These are phyloP conservation scores for Vipera latastei DNA, from an alignment of 2,797 vertebrate genomes.

Conservation along the genomic window DNA sequence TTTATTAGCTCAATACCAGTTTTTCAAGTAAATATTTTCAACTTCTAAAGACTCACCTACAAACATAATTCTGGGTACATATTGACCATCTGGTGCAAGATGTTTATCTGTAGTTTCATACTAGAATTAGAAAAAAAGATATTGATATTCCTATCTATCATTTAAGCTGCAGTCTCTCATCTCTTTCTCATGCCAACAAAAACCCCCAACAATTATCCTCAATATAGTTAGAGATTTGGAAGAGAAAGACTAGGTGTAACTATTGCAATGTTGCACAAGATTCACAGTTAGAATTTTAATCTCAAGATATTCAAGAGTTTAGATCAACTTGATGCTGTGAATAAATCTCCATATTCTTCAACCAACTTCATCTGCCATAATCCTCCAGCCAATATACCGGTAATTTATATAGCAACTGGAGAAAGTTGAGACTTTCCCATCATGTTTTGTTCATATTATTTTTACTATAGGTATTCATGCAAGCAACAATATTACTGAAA, in stretches of 20 bases:
- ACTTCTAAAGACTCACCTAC: constrained; percentile 76
- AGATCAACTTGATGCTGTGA: neutral
- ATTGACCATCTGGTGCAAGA: constrained; percentile 90
- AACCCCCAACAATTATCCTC: neutral
- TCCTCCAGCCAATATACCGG: neutral
- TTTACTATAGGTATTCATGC: neutral
- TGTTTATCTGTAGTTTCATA: constrained; percentile 96
- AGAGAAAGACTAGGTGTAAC: neutral
- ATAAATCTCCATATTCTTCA: neutral
- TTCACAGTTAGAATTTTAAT: neutral
- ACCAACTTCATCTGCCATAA: neutral
- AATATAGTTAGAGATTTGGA: neutral
- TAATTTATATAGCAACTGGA: neutral
- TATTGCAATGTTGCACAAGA: neutral
- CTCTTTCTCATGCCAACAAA: neutral
- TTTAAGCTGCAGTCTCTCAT: neutral
- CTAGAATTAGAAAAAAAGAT: constrained; percentile 64
- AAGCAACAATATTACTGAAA: neutral
- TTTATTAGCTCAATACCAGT: neutral
- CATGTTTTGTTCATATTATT: neutral
- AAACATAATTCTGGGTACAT: constrained; percentile 91
- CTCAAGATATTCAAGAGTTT: neutral
- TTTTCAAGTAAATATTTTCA: neutral
- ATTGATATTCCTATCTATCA: neutral
- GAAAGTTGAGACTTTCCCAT: neutral